These are phyloP conservation scores for Zosterops hypoxanthus DNA, from an alignment of 2,113 vertebrate species.

Conservation along the genomic window DNA sequence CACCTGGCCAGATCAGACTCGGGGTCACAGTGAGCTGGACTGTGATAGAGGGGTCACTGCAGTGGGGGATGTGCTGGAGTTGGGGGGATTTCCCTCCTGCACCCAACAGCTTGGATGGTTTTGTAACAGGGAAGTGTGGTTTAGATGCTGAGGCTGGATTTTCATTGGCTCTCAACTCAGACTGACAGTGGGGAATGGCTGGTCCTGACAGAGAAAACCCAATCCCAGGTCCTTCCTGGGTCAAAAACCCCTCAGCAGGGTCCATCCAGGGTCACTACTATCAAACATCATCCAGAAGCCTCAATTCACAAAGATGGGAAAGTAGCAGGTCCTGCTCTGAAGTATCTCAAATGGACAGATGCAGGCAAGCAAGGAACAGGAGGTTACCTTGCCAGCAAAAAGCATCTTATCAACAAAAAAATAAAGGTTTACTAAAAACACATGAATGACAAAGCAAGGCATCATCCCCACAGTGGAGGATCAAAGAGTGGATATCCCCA, in stretches of 20 bases:
- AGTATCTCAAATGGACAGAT: not conserved
- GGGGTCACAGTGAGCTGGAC: not conserved
- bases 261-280: not conserved
- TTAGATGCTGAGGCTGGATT: not conserved
- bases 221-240: not conserved
- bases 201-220: not conserved
- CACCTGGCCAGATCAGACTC: accelerated
- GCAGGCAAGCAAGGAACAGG: not conserved
- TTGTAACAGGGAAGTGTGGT: not conserved
- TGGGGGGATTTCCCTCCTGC: not conserved
- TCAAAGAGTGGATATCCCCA: not conserved
- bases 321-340: not conserved
- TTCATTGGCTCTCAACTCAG: not conserved
- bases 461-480: not conserved
- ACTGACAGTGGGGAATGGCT: not conserved
- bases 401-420: not conserved
- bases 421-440: not conserved
- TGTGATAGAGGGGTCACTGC: not conserved
- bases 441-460: accelerated
- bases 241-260: not conserved
- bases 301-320: not conserved
- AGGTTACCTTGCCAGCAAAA: not conserved
- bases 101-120: not conserved
- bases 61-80: not conserved
- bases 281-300: not conserved